These are phyloP conservation scores for Columba janthina DNA, from an alignment of 2,113 vertebrate genomes.

Conservation along the genomic window DNA sequence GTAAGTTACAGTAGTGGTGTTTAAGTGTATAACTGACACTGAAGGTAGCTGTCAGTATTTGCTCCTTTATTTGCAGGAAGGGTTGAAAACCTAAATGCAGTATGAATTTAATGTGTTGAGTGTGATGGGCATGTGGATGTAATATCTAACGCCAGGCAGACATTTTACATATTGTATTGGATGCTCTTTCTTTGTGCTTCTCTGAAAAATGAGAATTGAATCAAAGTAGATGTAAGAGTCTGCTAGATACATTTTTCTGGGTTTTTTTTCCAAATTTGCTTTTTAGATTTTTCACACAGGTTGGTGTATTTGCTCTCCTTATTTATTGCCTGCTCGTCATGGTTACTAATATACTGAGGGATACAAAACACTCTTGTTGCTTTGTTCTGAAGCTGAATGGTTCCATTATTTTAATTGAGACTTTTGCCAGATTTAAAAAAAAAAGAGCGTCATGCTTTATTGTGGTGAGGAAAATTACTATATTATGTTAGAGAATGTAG, in stretches of 20 bases:
- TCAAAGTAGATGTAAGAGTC: neutral
- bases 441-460: neutral
- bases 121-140: neutral
- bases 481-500: neutral
- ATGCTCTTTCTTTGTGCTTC: neutral
- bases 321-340: neutral
- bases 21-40: neutral
- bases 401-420: conserved; percentile 1
- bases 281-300: neutral
- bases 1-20: neutral
- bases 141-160: neutral
- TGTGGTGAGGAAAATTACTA: neutral
- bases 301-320: neutral
- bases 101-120: neutral
- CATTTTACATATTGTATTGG: neutral
- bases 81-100: neutral
- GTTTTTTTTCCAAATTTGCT: neutral
- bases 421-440: neutral
- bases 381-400: neutral
- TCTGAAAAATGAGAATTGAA: neutral
- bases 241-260: neutral
- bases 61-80: neutral
- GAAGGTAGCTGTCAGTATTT: neutral
- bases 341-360: neutral
- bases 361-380: neutral